A percentile compares a stretch with the other conserved stretches of the same genome.
phyloP scores from a whole-genome alignment of 2,888 invertebrate genomes.

The Atherix ibis region DNA sequence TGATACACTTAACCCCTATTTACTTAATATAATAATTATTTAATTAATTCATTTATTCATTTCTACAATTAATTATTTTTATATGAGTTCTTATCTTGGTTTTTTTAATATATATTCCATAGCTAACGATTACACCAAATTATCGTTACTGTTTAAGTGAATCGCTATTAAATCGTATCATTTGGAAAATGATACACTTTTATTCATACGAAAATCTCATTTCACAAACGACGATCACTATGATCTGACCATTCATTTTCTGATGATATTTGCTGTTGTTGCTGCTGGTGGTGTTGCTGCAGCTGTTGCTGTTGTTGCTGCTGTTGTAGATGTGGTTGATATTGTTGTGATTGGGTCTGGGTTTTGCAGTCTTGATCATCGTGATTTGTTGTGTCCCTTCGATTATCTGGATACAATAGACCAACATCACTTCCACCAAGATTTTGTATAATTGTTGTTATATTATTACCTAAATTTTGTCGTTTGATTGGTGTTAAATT shows the following conservation, averaged over 20 bases:
- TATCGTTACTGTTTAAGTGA: too few species aligned
- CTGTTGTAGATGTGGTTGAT: constrained; percentile 12
- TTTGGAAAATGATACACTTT: too few species aligned
- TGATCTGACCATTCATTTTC: constrained; percentile 28
- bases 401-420: constrained; percentile 24
- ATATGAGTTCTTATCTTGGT: too few species aligned
- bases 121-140: too few species aligned
- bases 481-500: constrained; percentile 26
- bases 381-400: constrained; percentile 9
- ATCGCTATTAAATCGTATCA: too few species aligned
- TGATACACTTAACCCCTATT: too few species aligned
- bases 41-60: too few species aligned
- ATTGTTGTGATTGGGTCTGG: constrained; percentile 13
- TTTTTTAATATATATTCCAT: too few species aligned
- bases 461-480: constrained; percentile 32
- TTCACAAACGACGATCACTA: constrained; percentile 27
- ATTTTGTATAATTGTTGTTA: constrained; percentile 35
- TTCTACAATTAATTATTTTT: too few species aligned
- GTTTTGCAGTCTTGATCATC: constrained; percentile 5
- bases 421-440: constrained; percentile 33
- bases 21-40: too few species aligned
- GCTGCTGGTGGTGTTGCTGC: constrained; percentile 7
- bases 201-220: constrained; percentile 30
- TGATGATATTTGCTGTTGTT: constrained; percentile 9
- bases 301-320: constrained; percentile 12